Evolutionary conservation across 2,113 vertebrate genomes (phyloP).

Genomic region (Brienomyrus longianalis): DNA sequence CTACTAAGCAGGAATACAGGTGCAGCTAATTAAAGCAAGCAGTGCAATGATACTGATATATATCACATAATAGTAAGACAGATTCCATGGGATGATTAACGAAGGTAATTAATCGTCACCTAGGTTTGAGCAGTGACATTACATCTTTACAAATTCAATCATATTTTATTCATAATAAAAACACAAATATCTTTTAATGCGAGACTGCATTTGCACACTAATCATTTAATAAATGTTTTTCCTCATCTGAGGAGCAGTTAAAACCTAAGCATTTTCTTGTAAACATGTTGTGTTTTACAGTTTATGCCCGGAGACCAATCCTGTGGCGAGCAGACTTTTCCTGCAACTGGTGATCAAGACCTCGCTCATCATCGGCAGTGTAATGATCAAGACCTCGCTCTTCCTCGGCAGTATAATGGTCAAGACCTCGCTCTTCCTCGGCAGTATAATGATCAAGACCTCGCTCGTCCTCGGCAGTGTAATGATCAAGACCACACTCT

Average conservation of each 20-base stretch:
- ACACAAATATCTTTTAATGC: background rate
- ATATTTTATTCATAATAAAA: background rate
- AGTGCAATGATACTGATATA: background rate
- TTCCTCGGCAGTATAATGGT: background rate
- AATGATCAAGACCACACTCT: background rate
- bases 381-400: background rate
- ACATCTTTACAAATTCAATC: background rate
- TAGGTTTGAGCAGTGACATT: background rate
- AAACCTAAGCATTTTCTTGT: background rate
- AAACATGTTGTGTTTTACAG: background rate
- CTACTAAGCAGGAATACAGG: background rate
- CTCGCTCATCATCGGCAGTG: background rate
- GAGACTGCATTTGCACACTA: background rate
- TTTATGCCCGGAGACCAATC: background rate
- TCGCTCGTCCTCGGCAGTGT: background rate
- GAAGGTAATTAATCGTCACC: background rate
- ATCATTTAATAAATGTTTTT: background rate
- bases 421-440: background rate
- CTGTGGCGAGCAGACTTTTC: background rate
- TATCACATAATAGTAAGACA: background rate
- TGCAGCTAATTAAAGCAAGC: background rate
- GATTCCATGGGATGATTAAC: background rate
- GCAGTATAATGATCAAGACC: too few species aligned
- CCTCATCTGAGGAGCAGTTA: background rate
- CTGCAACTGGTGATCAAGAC: background rate